Base-by-base conservation (phyloP, 2,113 vertebrate genomes). In the Nesoenas mayeri region DNA sequence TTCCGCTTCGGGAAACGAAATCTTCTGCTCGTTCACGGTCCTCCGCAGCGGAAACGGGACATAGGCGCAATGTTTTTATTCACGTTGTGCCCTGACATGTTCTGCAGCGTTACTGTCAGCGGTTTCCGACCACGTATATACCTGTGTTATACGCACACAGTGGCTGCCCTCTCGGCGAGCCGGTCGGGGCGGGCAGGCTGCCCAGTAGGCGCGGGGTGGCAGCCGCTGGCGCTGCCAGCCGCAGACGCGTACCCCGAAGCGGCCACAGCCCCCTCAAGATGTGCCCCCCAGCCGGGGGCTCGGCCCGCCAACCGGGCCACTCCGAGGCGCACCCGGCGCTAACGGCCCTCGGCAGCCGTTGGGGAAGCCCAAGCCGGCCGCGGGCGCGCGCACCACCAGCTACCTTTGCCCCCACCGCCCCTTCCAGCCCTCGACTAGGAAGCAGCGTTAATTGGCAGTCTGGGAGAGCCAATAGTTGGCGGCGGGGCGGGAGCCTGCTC, bases 41-140 rank as follows among this genome's bases (percentile, higher is more conserved):
- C 15, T 57, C 15, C 6, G 7, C 48, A 1, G 12, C 3, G 72
- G 31, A 17, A 53, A 6, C 38, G 62, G 67, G 62, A 61, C 71
- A 11, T 3, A 9, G 15, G 7, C 16, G 22, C 28, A 1, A 6
- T 2, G 66, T 10, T 34, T 42, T 21, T 8, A 42, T 2, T 36
- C 20, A 12, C 73, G 36, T 21, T 72, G 57, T 40, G 47, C 29
- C 65, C 61, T 47, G 75, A 57, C 54, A 12, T 14, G 66, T 61
- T 36, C 54, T n/a, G 61, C 74, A n/a, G 65, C 6, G 51, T n/a
- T 77, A 34, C 58, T 21, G 44, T 20, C 70, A 26, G 69, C 25
- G 16, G 13, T n/a, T 79, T 53, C 61, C 56, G 8, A 51, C 54
- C 64, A 5, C 34, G 13, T 11, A 22, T 1, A 6, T 20, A 24